Conservation (phyloP, 2,797 vertebrate species). For the Danio albolineatus region DNA sequence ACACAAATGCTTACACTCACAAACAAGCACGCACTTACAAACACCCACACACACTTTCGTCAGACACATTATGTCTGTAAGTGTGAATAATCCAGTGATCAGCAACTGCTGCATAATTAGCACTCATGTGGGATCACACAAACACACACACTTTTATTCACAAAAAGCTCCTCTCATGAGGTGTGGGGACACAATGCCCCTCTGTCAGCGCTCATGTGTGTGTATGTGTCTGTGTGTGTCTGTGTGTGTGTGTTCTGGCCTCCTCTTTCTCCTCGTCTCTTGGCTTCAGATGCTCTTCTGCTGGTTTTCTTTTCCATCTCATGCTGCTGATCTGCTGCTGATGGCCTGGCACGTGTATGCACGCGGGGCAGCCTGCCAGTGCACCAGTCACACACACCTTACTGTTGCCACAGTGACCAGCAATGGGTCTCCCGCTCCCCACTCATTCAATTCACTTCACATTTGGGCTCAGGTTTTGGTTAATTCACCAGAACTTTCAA, state of each 20-base stretch:
- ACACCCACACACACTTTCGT: slow-evolving; percentile 38
- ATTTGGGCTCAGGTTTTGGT: neutral
- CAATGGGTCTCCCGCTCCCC: slow-evolving; percentile 26
- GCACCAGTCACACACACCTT: slow-evolving; percentile 37
- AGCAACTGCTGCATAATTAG: slow-evolving; percentile 61
- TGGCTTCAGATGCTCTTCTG: slow-evolving; percentile 47
- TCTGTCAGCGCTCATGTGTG: slow-evolving; percentile 55
- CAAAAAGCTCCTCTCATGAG: slow-evolving; percentile 60
- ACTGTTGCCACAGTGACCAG: slow-evolving; percentile 36
- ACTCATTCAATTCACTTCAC: slow-evolving; percentile 11
- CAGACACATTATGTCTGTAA: slow-evolving; percentile 28
- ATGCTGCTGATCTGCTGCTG: slow-evolving; percentile 53
- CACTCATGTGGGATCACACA: slow-evolving; percentile 53
- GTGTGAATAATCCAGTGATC: slow-evolving; percentile 60
- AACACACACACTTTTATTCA: slow-evolving; percentile 44
- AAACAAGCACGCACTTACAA: slow-evolving; percentile 31
- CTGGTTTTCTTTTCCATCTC: slow-evolving; percentile 49
- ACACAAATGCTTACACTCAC: too few relatives aligned
- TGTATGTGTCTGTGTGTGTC: slow-evolving; percentile 40
- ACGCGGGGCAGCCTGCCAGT: slow-evolving; percentile 45
- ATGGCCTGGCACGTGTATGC: slow-evolving; percentile 54
- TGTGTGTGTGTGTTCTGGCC: too few relatives aligned
- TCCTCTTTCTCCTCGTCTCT: slow-evolving; percentile 29
- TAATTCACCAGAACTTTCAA: too few relatives aligned
- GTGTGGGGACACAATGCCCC: slow-evolving; percentile 64